Percentiles rank a stretch among this genome's conserved stretches.
Conservation (phyloP, 2,113 vertebrate genomes). For the Piprites chloris region DNA sequence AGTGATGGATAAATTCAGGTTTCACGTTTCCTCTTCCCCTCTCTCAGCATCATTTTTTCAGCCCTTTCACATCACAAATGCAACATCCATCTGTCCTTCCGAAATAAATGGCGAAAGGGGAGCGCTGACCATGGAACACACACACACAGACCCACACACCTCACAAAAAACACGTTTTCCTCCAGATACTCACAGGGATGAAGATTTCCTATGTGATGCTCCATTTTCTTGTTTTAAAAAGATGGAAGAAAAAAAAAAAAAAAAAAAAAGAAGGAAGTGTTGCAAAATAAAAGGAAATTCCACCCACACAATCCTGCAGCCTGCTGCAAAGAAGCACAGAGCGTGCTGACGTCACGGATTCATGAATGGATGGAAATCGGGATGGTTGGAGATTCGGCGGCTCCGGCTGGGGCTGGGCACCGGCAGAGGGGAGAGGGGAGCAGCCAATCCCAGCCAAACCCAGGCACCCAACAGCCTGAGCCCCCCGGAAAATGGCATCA, state of each 20-base stretch:
- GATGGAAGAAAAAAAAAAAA: conserved; percentile 30
- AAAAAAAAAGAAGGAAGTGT: conserved; percentile 37
- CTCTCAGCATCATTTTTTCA: conserved; percentile 33
- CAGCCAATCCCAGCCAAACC: conserved; percentile 42
- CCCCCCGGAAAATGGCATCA: neutral
- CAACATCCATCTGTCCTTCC: conserved; percentile 54
- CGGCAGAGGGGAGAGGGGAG: neutral
- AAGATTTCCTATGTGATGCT: conserved; percentile 59
- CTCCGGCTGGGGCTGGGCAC: conserved; percentile 34
- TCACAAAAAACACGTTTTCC: neutral
- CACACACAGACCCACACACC: neutral
- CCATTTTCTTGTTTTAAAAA: conserved; percentile 67
- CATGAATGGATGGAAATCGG: conserved; percentile 81
- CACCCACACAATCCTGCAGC: conserved; percentile 72
- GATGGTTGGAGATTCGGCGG: conserved; percentile 64
- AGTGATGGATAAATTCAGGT: conserved; percentile 21
- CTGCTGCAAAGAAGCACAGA: conserved; percentile 70
- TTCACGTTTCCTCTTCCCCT: neutral
- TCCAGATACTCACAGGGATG: conserved; percentile 64
- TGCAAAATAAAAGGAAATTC: conserved; percentile 74
- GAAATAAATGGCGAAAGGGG: conserved; percentile 40
- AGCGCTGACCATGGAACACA: neutral
- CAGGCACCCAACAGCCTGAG: conserved; percentile 16
- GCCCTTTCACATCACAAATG: conserved; percentile 36
- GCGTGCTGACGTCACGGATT: conserved; percentile 81